Evolutionary conservation across 2,888 invertebrate species (phyloP).

Genomic region (Diadromus collaris): DNA sequence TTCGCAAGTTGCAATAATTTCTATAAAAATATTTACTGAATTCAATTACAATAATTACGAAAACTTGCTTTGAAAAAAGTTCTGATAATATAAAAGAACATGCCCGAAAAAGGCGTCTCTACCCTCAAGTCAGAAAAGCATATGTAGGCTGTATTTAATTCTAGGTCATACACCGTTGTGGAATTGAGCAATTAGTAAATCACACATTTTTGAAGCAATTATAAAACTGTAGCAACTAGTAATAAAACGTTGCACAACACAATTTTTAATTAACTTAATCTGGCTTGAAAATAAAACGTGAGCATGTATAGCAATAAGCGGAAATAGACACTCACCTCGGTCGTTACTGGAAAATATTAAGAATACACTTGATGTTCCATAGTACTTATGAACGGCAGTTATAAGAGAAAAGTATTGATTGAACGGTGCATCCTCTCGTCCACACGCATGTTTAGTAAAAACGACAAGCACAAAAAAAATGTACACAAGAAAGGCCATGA

Average conservation of each 20-base stretch:
- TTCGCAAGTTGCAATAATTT: too few species aligned
- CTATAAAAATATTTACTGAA: too few species aligned
- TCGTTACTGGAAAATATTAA: constrained; percentile 54
- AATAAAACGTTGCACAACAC: neutral
- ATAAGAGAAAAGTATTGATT: constrained; percentile 10
- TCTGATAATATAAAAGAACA: too few species aligned
- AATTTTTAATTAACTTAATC: neutral
- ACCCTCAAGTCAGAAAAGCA: too few species aligned
- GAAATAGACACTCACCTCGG: constrained; percentile 24
- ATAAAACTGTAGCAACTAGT: neutral
- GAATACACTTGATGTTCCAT: constrained; percentile 63
- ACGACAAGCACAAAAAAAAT: neutral
- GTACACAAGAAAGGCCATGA: neutral
- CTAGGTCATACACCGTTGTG: too few species aligned
- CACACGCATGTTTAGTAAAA: neutral
- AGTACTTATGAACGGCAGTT: constrained; percentile 61
- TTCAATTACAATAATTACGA: too few species aligned
- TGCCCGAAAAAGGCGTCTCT: too few species aligned
- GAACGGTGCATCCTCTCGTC: neutral
- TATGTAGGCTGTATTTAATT: too few species aligned
- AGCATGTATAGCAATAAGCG: neutral
- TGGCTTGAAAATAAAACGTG: neutral
- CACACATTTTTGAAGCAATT: too few species aligned
- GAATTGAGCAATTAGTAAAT: too few species aligned
- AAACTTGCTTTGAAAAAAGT: too few species aligned